These are phyloP conservation scores for Aphelenchoides besseyi DNA, from an alignment of 1,140 invertebrate genomes.

Conservation along the genomic window DNA sequence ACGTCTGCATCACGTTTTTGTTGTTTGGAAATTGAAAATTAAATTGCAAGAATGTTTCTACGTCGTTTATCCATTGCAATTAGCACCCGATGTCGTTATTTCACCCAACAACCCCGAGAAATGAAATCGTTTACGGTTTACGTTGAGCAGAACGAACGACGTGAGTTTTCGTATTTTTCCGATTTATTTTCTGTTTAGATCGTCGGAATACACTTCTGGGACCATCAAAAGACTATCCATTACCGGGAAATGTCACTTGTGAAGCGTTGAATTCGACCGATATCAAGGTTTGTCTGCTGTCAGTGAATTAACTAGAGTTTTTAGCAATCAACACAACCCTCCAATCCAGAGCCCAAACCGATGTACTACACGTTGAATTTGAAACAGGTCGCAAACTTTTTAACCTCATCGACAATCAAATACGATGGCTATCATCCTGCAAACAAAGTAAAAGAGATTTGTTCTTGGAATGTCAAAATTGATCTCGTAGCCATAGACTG, in stretches of 20 bases:
- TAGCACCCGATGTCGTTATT: background rate
- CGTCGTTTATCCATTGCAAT: background rate
- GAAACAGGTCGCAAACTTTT: background rate
- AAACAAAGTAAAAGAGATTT: background rate
- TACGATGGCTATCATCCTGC: background rate
- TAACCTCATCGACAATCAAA: background rate
- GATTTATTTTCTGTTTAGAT: background rate
- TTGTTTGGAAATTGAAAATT: background rate
- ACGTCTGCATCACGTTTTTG: background rate
- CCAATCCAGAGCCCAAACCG: background rate
- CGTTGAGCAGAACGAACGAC: background rate
- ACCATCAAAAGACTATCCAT: background rate
- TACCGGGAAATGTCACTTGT: background rate
- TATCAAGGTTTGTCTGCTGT: conserved; percentile 5
- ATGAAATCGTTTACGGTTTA: background rate
- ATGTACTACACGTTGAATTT: conserved; percentile 5
- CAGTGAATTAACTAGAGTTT: background rate
- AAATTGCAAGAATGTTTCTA: background rate
- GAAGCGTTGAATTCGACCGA: background rate
- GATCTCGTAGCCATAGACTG: conserved; percentile 3
- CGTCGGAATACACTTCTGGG: background rate
- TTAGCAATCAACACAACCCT: background rate
- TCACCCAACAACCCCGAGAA: background rate
- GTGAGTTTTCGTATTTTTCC: conserved; percentile 4
- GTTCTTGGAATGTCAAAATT: conserved; percentile 3